phyloP scores from a whole-genome alignment of 2,888 invertebrate species.

The Furcula furcula region DNA sequence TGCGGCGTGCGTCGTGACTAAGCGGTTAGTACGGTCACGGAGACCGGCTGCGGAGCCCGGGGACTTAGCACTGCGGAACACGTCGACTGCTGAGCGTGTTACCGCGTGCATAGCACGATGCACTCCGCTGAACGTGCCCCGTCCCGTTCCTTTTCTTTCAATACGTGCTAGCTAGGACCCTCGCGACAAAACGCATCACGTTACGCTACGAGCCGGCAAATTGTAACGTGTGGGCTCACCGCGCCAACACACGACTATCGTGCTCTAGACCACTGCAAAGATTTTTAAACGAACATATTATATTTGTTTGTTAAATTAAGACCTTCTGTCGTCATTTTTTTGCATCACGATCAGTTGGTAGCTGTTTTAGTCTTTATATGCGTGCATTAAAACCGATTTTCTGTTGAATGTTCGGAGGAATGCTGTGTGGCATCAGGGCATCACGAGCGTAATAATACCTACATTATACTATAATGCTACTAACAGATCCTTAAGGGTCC shows the following conservation, averaged over 20 bases:
- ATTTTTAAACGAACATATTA: conserved; percentile 24
- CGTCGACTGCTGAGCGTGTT: conserved; percentile 32
- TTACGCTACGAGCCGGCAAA: conserved; percentile 11
- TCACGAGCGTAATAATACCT: conserved; percentile 2
- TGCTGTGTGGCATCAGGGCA: conserved; percentile 4
- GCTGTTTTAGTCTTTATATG: not conserved
- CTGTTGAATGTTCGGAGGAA: not conserved
- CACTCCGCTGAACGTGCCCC: conserved; percentile 41
- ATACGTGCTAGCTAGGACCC: conserved; percentile 14
- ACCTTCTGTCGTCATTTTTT: conserved; percentile 12
- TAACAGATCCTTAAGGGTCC: conserved; percentile 5
- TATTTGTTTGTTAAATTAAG: conserved; percentile 19
- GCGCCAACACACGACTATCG: conserved; percentile 28
- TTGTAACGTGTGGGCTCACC: conserved; percentile 20
- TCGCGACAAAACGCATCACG: conserved; percentile 13
- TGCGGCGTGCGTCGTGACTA: conserved; percentile 58
- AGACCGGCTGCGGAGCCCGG: conserved; percentile 29
- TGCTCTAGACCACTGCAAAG: conserved; percentile 13
- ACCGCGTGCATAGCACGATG: conserved; percentile 37
- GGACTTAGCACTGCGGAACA: conserved; percentile 20
- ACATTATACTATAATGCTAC: conserved; percentile 3
- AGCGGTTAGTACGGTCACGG: conserved; percentile 48
- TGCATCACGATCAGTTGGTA: conserved; percentile 4
- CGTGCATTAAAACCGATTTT: not conserved
- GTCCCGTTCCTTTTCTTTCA: conserved; percentile 12